These are phyloP conservation scores for Podarcis siculus DNA, from an alignment of 2,797 vertebrate genomes.

Conservation along the genomic window DNA sequence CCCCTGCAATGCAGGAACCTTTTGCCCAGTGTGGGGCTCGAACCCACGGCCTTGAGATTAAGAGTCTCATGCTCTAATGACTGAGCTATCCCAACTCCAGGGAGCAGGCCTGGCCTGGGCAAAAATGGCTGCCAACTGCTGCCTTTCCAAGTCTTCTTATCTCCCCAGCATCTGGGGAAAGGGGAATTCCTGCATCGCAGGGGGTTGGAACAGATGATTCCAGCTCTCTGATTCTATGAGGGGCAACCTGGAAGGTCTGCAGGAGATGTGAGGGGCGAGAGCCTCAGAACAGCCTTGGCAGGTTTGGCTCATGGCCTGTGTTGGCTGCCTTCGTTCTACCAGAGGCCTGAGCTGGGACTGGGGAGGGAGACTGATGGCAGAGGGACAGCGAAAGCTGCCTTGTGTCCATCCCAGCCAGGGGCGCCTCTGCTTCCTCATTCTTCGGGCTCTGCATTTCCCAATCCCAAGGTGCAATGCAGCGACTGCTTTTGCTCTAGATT, in stretches of 20 bases:
- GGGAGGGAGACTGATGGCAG: neutral
- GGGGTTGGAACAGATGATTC: too few relatives aligned
- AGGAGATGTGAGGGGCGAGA: neutral
- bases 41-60: too few relatives aligned
- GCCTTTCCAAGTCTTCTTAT: neutral
- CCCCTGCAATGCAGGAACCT: too few relatives aligned
- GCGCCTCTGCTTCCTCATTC: too few relatives aligned
- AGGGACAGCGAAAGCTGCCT: neutral
- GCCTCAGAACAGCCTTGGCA: too few relatives aligned
- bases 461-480: neutral
- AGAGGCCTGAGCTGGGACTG: neutral
- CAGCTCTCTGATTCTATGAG: too few relatives aligned
- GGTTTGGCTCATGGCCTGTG: neutral
- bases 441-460: too few relatives aligned
- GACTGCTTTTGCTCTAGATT: neutral
- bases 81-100: too few relatives aligned
- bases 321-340: neutral
- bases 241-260: neutral
- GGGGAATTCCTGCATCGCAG: too few relatives aligned
- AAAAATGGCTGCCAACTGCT: neutral
- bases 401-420: too few relatives aligned
- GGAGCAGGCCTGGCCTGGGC: neutral
- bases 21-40: too few relatives aligned
- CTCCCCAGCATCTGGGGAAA: neutral
- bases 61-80: too few relatives aligned